Evolutionary conservation across 1,140 invertebrate species (phyloP).

Genomic region (Aplysia californica): DNA sequence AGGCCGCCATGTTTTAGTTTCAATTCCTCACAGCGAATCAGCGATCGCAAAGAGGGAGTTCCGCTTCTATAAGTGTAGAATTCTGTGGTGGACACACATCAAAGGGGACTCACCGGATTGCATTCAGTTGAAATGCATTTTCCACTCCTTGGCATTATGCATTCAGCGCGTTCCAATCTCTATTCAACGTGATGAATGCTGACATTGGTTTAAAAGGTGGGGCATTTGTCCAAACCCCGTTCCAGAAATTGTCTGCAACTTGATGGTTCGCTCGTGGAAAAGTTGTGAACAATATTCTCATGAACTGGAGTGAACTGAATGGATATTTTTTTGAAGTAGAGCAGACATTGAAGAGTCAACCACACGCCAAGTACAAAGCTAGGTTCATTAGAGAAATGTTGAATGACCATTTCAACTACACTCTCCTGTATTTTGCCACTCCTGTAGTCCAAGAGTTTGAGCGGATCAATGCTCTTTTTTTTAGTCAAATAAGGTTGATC

Average conservation of each 20-base stretch:
- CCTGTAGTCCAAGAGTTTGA: not conserved
- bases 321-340: not conserved
- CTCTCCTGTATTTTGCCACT: not conserved
- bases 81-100: too few species aligned
- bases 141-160: too few species aligned
- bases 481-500: not conserved
- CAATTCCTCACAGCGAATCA: too few species aligned
- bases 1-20: too few species aligned
- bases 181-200: not conserved
- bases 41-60: too few species aligned
- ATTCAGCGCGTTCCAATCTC: too few species aligned
- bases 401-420: not conserved
- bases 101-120: too few species aligned
- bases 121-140: too few species aligned
- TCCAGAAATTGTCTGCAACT: not conserved
- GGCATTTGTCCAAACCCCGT: not conserved
- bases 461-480: not conserved
- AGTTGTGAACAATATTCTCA: not conserved
- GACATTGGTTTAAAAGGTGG: not conserved
- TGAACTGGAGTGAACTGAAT: not conserved
- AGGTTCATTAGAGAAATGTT: not conserved
- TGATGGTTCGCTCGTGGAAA: not conserved
- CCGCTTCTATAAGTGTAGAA: too few species aligned
- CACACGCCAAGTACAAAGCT: not conserved
- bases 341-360: not conserved